phyloP scores from a whole-genome alignment of 2,113 vertebrate species.

The Prionailurus viverrinus region DNA sequence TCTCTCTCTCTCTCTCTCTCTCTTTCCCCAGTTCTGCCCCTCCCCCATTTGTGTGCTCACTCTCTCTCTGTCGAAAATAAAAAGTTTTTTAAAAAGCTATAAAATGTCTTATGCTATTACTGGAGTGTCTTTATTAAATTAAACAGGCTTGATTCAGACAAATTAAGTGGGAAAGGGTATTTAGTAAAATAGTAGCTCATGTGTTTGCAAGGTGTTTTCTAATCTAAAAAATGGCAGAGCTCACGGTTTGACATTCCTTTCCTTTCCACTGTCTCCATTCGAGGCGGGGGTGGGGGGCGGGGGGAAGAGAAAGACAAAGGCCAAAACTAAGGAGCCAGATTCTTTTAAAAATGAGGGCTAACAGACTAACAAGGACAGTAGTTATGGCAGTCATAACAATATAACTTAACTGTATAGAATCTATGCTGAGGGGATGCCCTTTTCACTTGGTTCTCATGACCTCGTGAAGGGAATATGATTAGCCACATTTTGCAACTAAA shows the following conservation, averaged over 20 bases:
- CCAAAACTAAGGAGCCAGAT: neutral
- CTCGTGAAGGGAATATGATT: neutral
- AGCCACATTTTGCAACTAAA: neutral
- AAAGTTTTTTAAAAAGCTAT: neutral
- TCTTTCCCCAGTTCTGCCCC: no score
- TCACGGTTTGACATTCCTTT: neutral
- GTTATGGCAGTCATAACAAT: neutral
- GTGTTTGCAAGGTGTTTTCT: conserved; percentile 12
- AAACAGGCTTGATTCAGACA: conserved; percentile 2
- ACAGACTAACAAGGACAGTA: neutral
- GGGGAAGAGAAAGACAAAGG: neutral
- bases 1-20: no score
- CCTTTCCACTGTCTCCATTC: neutral
- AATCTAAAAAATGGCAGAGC: conserved; percentile 30
- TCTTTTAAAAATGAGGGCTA: neutral
- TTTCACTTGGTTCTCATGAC: neutral
- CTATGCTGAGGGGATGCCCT: neutral
- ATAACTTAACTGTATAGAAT: neutral
- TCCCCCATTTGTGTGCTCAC: no score
- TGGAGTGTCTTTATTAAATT: conserved; percentile 31
- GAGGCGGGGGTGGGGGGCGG: no score
- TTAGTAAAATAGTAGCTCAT: conserved; percentile 50
- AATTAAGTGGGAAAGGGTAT: conserved; percentile 39
- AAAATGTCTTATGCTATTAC: conserved; percentile 8
- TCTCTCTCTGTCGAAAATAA: no score